A percentile compares a stretch with the other conserved stretches of the same genome.
These are phyloP conservation scores for Heteromurus nitidus DNA, from an alignment of 2,888 invertebrate species.

Conservation along the genomic window DNA sequence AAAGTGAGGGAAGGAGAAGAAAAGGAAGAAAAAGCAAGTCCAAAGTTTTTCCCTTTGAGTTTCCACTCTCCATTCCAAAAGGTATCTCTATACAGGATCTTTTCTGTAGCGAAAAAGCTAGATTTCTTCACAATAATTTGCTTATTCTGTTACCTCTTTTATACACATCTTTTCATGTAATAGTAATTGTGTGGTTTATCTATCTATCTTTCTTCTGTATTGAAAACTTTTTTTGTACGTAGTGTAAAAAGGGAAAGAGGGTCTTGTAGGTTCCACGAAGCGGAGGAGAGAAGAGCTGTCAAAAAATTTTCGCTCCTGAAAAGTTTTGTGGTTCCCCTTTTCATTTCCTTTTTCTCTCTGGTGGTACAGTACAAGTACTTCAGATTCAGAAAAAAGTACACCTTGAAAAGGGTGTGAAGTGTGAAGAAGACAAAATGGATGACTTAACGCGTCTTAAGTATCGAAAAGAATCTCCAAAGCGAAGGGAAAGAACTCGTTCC, in stretches of 20 bases:
- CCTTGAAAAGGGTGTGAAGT: constrained; percentile 19
- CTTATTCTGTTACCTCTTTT: constrained; percentile 3
- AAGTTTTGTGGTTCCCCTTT: constrained; percentile 29
- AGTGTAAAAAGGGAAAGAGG: too few species aligned
- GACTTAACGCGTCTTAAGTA: constrained; percentile 44
- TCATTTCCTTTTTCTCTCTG: constrained; percentile 3
- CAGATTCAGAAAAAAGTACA: neutral
- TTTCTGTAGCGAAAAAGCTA: neutral
- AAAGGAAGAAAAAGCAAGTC: neutral
- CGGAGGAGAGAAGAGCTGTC: neutral
- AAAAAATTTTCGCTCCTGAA: neutral
- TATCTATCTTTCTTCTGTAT: constrained; percentile 12
- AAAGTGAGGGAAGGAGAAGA: too few species aligned
- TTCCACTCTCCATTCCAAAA: neutral
- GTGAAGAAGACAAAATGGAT: constrained; percentile 50
- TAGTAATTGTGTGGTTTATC: constrained; percentile 23
- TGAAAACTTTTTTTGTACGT: constrained; percentile 29
- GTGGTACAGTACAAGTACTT: neutral
- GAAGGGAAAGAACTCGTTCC: neutral
- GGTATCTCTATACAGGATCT: neutral
- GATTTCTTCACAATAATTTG: constrained; percentile 12
- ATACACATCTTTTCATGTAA: neutral
- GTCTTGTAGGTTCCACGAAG: too few species aligned
- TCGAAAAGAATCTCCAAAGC: constrained; percentile 13
- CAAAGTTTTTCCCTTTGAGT: neutral